phyloP scores from a whole-genome alignment of 2,797 vertebrate genomes.

The Meriones psammophilus region DNA sequence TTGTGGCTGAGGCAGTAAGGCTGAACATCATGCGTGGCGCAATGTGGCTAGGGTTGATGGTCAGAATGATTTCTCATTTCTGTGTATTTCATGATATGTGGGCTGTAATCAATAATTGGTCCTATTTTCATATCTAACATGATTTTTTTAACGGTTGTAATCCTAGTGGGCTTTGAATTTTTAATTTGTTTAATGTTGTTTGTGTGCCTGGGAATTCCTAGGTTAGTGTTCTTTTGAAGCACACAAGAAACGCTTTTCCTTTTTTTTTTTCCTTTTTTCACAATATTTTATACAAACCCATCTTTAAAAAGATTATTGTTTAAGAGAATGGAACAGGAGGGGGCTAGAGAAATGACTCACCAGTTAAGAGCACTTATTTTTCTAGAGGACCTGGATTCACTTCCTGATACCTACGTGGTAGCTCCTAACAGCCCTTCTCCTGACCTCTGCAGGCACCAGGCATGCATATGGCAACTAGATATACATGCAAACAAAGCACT shows the following conservation, averaged over 20 bases:
- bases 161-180: not conserved
- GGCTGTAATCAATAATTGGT: not conserved
- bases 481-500: not conserved
- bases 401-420: too few species aligned
- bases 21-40: slow-evolving; percentile 87
- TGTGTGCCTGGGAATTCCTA: not conserved
- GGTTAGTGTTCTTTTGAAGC: not conserved
- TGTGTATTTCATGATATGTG: not conserved
- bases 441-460: not conserved
- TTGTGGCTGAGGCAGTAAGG: slow-evolving; percentile 86
- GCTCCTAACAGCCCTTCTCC: not conserved
- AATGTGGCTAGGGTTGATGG: slow-evolving; percentile 76
- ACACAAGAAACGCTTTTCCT: not conserved
- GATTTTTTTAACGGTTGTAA: not conserved
- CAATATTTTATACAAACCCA: not conserved
- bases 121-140: not conserved
- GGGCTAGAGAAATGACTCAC: not conserved
- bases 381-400: not conserved
- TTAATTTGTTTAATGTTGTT: not conserved
- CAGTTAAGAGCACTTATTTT: not conserved
- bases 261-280: not conserved
- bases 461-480: not conserved
- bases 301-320: not conserved
- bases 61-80: not conserved
- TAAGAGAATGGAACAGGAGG: not conserved